Evolutionary conservation across 2,888 invertebrate genomes (phyloP), one percentile per base, ranked within the genome.

Genomic region (Brachylomia viminalis): DNA sequence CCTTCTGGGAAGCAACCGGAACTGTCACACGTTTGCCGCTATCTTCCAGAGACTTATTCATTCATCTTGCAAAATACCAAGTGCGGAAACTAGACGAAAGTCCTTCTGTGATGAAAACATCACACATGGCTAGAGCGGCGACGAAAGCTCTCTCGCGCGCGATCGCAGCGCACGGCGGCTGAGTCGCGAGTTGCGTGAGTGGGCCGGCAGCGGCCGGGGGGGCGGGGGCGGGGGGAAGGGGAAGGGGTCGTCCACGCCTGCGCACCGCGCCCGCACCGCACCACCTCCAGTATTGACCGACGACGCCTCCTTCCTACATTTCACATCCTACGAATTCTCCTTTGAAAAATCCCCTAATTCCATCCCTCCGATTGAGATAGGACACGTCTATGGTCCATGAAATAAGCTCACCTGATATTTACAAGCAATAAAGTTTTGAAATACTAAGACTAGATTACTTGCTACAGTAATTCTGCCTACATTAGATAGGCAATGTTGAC

Each of bases 201-300:
- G 92, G 92, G 92, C 91, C 89, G 92, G 91, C 91, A 86, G 89
- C 86, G 88, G 91, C 90, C 75, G 72, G 92, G 91, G 91, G 91
- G 91, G 85, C 87, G 90, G 92, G 93, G 92, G 92, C 7, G 27
- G 38, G 27, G n/a, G 89, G 92, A 92, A 92, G 91, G 75, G 49
- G 74, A 80, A 42, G 33, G 77, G 77, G 75, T 75, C 75, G 62
- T 92, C 93, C 95, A 94, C 95, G 94, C 95, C 94, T 94, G 95
- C 94, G 95, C 94, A 87, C 93, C 92, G 91, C 93, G 87, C 93
- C 93, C 94, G 93, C 95, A 88, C 95, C 94, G 94, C 95, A 92
- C 95, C 95, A 95, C 95, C 95, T 95, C 93, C 95, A 95, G 96
- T 96, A 96, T 96, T 96, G 96, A 96, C 96, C 96, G 95, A 96